A percentile compares a stretch with the other conserved stretches of the same genome.
Evolutionary conservation across 1,140 invertebrate genomes (phyloP).

Genomic region (Eupristina koningsbergeri): DNA sequence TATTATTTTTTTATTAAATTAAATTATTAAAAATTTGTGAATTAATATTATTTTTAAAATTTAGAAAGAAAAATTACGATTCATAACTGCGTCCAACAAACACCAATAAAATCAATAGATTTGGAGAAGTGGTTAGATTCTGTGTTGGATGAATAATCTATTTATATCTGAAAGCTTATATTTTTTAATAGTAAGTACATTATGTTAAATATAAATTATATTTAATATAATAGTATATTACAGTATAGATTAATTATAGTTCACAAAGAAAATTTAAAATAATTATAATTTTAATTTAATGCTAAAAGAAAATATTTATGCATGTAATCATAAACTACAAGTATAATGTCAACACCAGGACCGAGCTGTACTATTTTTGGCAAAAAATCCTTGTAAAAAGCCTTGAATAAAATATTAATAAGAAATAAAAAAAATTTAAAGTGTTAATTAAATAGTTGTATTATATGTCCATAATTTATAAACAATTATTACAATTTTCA

Average conservation of each 20-base stretch:
- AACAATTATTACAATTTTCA: no score
- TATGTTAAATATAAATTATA: background rate
- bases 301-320: no score
- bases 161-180: slow-evolving; percentile 20
- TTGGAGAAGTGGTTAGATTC: slow-evolving; percentile 68
- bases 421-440: no score
- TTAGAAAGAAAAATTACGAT: slow-evolving; percentile 32
- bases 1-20: background rate
- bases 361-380: slow-evolving; percentile 76
- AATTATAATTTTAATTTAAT: no score
- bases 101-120: slow-evolving; percentile 62
- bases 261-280: no score
- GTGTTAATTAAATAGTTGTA: no score
- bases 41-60: slow-evolving; percentile 14
- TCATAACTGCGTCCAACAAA: slow-evolving; percentile 56
- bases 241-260: no score
- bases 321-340: no score
- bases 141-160: slow-evolving; percentile 62
- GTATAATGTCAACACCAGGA: background rate
- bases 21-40: background rate
- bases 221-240: background rate
- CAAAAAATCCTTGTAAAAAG: slow-evolving; percentile 91
- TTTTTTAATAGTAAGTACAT: slow-evolving; percentile 35
- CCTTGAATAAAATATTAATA: slow-evolving; percentile 73
- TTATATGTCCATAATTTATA: no score